A percentile compares a stretch with the other conserved stretches of the same genome.
Evolutionary conservation across 1,140 invertebrate genomes (phyloP).

Genomic region (Lethrus apterus): DNA sequence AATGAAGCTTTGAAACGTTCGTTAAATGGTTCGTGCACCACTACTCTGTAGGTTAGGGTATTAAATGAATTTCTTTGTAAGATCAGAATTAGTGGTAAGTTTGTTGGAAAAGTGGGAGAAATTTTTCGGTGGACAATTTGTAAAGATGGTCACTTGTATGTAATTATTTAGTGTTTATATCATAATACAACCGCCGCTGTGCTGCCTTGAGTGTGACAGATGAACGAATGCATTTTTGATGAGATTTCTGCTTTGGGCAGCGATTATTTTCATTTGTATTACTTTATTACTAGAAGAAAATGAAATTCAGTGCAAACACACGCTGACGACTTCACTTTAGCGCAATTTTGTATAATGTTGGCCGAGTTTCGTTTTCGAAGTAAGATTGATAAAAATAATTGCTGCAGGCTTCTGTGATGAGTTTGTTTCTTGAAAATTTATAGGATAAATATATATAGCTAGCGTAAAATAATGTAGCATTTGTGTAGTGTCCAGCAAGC

Average conservation of each 20-base stretch:
- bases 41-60: constrained; percentile 8
- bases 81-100: not conserved
- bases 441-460: constrained; percentile 24
- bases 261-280: constrained; percentile 11
- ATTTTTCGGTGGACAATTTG: constrained; percentile 12
- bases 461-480: constrained; percentile 21
- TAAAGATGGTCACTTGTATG: constrained; percentile 3
- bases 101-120: constrained; percentile 2
- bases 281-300: constrained; percentile 9
- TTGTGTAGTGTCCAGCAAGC: constrained; percentile 27
- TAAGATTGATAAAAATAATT: constrained; percentile 17
- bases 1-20: constrained; percentile 5
- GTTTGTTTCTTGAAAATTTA: constrained; percentile 25
- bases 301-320: constrained; percentile 3
- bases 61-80: constrained; percentile 2
- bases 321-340: not conserved
- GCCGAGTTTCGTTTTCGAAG: not conserved
- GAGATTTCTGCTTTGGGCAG: constrained; percentile 17
- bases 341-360: not conserved
- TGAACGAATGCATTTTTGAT: constrained; percentile 11
- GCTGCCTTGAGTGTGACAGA: constrained; percentile 22
- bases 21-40: constrained; percentile 7
- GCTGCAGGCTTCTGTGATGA: constrained; percentile 34
- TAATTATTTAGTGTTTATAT: constrained; percentile 17
- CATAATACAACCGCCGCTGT: constrained; percentile 26